Percentiles rank a stretch among this genome's conserved stretches.
phyloP scores from a whole-genome alignment of 2,797 vertebrate species.

The Anableps anableps region DNA sequence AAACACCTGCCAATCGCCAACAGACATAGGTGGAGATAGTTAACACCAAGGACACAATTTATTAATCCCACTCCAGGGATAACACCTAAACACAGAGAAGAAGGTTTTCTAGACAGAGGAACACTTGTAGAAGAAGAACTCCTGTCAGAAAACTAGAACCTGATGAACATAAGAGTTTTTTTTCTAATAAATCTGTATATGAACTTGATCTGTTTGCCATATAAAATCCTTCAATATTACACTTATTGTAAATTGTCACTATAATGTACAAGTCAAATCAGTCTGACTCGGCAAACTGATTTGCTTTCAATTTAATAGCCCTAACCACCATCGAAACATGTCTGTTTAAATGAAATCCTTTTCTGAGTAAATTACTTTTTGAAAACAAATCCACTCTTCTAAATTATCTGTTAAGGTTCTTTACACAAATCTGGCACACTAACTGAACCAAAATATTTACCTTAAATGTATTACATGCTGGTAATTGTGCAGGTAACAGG shows the following conservation, averaged over 20 bases:
- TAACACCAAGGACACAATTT: not conserved
- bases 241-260: not conserved
- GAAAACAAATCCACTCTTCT: not conserved
- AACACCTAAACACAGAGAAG: not conserved
- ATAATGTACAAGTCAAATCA: too few species aligned
- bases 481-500: conserved; percentile 53
- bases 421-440: not conserved
- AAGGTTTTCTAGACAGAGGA: not conserved
- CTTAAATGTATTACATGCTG: not conserved
- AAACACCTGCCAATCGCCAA: not conserved
- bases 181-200: not conserved
- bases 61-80: not conserved
- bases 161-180: not conserved
- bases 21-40: not conserved
- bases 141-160: not conserved
- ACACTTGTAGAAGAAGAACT: not conserved
- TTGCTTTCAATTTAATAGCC: not conserved
- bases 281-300: too few species aligned
- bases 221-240: not conserved
- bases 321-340: not conserved
- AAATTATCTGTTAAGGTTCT: not conserved
- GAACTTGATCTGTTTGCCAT: not conserved
- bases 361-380: not conserved
- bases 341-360: not conserved
- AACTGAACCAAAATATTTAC: conserved; percentile 2